Evolutionary conservation across 2,888 invertebrate species (phyloP), one percentile per base, ranked within the genome.

Genomic region (Lymantria monacha): DNA sequence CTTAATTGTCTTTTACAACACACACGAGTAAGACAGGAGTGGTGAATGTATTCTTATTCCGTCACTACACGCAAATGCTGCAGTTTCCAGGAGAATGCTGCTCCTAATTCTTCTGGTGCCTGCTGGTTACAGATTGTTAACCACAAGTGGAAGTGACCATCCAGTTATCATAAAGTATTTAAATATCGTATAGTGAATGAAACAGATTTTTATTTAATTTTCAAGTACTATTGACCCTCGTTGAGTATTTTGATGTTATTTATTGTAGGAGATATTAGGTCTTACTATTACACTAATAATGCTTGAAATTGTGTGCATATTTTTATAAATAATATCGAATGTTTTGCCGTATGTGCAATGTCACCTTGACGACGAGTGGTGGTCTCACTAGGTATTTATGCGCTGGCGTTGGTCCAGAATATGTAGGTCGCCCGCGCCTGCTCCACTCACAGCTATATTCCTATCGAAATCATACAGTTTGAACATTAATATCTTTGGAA

Each of bases 291-390:
- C 49, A 12, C 22, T 0, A 38, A 46, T 63, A 70, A 41, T 50
- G 59, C 48, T 51, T 42, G 61, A 37, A 61, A 44, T 48, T 13
- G 55, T 56, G 46, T 57, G 56, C 48, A 53, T 51, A 54, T 54
- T 44, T 59, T 46, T 31, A 44, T 51, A 56, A 62, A 38, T 49
- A 56, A 51, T 51, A 40, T 44, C 56, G 55, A 48, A 59, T 60
- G 62, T 61, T 64, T 63, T 59, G 59, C 57, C 55, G 57, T 62
- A 58, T 68, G 65, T 62, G 72, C 78, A 76, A 79, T 76, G 83
- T 85, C 85, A 85, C 85, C 85, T 85, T 85, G 83, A 69, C 71
- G 70, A 67, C 69, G 65, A 68, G 72, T 70, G 68, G 66, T 68
- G 73, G 63, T 70, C 68, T 67, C 66, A 63, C 70, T 72, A 67